Conservation (phyloP, 1,140 invertebrate species). For the Drosophila repleta region DNA sequence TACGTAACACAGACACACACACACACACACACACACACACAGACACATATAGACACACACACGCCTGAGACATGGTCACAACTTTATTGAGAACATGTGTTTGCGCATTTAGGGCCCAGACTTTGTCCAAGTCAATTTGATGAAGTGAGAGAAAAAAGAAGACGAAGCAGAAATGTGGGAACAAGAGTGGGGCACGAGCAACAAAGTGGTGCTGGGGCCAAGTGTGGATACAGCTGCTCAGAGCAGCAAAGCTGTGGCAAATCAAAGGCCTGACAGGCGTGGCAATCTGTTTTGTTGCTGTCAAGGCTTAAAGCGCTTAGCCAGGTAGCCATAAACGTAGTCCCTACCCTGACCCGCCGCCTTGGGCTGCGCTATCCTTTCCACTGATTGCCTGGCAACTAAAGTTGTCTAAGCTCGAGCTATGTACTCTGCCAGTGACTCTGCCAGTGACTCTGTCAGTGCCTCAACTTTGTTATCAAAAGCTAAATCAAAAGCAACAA, state of each 20-base stretch:
- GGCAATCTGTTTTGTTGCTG: constrained; percentile 49
- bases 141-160: constrained; percentile 59
- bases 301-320: constrained; percentile 36
- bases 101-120: constrained; percentile 62
- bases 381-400: constrained; percentile 10
- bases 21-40: constrained; percentile 6
- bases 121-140: constrained; percentile 60
- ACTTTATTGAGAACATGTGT: constrained; percentile 67
- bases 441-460: not conserved
- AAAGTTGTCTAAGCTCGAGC: not conserved
- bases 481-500: constrained; percentile 2
- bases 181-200: not conserved
- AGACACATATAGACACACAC: no score
- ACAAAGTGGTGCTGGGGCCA: not conserved
- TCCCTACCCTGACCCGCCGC: not conserved
- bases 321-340: constrained; percentile 28
- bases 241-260: constrained; percentile 8
- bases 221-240: constrained; percentile 1
- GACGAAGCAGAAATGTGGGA: not conserved
- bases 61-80: constrained; percentile 28
- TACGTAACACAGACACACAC: constrained; percentile 38
- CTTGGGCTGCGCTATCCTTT: no score
- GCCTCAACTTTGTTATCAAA: constrained; percentile 1
- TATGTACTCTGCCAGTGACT: not conserved
- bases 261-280: constrained; percentile 43